Conservation (phyloP, 2,888 invertebrate genomes). For the Sinelater perroti region DNA sequence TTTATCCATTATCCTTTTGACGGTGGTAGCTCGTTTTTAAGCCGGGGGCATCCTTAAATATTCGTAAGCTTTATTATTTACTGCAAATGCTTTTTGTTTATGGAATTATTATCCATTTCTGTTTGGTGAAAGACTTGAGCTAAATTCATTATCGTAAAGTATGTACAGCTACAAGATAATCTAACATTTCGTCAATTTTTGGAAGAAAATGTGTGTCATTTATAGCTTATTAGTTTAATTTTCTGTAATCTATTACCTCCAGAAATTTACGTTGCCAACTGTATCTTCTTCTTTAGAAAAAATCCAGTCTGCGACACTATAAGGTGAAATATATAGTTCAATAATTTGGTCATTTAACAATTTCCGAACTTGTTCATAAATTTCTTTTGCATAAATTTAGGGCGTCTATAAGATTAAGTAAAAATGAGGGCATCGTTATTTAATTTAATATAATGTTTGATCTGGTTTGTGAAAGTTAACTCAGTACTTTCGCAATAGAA, state of each 20-base stretch:
- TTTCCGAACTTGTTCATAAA: background rate
- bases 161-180: slow-evolving; percentile 4
- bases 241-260: background rate
- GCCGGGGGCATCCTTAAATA: slow-evolving; percentile 51
- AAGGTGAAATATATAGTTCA: background rate
- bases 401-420: too few species aligned
- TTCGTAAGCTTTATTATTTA: slow-evolving; percentile 48
- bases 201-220: slow-evolving; percentile 7
- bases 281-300: slow-evolving; percentile 3
- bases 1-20: background rate
- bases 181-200: slow-evolving; percentile 7
- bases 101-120: slow-evolving; percentile 39
- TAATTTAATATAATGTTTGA: too few species aligned
- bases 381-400: too few species aligned
- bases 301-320: slow-evolving; percentile 10
- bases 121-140: slow-evolving; percentile 44
- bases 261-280: background rate
- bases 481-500: too few species aligned
- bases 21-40: slow-evolving; percentile 20
- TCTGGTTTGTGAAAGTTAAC: too few species aligned
- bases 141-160: background rate
- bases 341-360: slow-evolving; percentile 22
- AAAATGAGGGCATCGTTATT: too few species aligned
- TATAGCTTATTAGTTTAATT: slow-evolving; percentile 8
- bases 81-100: slow-evolving; percentile 51